Conservation (phyloP, 1,140 invertebrate species). For the Nasonia vitripennis region DNA sequence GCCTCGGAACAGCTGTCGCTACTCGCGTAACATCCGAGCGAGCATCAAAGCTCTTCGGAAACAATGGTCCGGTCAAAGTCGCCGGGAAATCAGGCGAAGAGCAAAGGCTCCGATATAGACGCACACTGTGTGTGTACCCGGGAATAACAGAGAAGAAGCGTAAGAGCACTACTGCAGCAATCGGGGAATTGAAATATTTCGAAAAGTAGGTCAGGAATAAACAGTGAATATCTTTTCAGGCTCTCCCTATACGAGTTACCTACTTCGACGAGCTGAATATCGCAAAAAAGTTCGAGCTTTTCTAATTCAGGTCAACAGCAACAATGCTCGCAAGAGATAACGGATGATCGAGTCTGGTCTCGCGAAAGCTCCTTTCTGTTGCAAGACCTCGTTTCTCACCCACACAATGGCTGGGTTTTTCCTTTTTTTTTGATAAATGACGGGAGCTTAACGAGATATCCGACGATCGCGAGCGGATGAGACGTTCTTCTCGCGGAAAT, state of each 20-base stretch:
- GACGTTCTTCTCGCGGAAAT: conserved; percentile 23
- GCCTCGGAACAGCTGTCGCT: background rate
- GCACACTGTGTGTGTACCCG: too few relatives aligned
- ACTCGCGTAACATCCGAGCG: background rate
- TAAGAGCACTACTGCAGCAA: too few relatives aligned
- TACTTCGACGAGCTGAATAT: background rate
- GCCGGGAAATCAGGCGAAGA: background rate
- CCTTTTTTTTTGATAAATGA: conserved; percentile 56
- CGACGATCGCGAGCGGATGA: conserved; percentile 19
- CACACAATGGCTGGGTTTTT: background rate
- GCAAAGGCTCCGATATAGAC: background rate
- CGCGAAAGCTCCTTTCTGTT: background rate
- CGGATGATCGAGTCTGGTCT: background rate
- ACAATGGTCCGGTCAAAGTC: background rate
- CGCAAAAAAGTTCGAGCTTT: too few relatives aligned
- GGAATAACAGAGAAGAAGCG: too few relatives aligned
- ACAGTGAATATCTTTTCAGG: background rate
- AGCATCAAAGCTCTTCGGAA: background rate
- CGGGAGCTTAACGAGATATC: conserved; percentile 53
- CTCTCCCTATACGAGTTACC: too few relatives aligned
- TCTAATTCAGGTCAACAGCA: background rate
- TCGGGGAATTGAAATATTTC: background rate
- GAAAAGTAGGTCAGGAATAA: background rate
- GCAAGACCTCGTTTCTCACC: background rate
- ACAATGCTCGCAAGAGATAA: background rate